phyloP scores from a whole-genome alignment of 2,888 invertebrate genomes.

The Lissonota sp. region DNA sequence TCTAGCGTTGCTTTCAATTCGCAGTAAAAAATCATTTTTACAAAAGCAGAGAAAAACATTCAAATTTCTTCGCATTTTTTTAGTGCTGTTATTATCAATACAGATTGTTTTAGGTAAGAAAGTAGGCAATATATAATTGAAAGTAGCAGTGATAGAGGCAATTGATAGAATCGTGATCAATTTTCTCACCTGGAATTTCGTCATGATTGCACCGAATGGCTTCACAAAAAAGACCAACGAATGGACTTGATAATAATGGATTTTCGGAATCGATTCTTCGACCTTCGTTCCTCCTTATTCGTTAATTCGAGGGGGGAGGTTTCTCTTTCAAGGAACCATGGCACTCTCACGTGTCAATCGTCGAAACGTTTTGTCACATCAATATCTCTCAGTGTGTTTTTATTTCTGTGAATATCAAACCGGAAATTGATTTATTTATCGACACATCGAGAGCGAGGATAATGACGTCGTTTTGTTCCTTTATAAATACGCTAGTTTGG shows the following conservation, averaged over 20 bases:
- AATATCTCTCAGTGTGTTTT: background rate
- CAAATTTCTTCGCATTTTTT: background rate
- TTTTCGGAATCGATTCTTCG: slow-evolving; percentile 39
- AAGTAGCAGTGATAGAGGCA: background rate
- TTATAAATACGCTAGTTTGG: background rate
- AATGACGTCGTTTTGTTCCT: slow-evolving; percentile 12
- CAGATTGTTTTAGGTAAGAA: background rate
- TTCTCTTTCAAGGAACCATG: slow-evolving; percentile 56
- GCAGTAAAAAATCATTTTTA: no score
- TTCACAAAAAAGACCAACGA: slow-evolving; percentile 8
- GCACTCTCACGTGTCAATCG: slow-evolving; percentile 50
- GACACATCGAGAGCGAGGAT: no score
- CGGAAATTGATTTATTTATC: no score
- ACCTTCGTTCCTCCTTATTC: slow-evolving; percentile 9
- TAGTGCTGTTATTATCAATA: background rate
- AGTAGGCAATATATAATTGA: background rate
- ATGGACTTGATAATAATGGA: slow-evolving; percentile 16
- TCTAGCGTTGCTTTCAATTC: no score
- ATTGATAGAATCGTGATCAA: background rate
- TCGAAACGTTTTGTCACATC: slow-evolving; percentile 1
- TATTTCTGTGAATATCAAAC: background rate
- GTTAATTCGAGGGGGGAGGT: slow-evolving; percentile 18
- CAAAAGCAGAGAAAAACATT: no score
- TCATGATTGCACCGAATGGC: slow-evolving; percentile 35
- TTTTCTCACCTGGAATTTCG: slow-evolving; percentile 55